Conservation (phyloP, 2,113 vertebrate species). For the Melospiza georgiana region DNA sequence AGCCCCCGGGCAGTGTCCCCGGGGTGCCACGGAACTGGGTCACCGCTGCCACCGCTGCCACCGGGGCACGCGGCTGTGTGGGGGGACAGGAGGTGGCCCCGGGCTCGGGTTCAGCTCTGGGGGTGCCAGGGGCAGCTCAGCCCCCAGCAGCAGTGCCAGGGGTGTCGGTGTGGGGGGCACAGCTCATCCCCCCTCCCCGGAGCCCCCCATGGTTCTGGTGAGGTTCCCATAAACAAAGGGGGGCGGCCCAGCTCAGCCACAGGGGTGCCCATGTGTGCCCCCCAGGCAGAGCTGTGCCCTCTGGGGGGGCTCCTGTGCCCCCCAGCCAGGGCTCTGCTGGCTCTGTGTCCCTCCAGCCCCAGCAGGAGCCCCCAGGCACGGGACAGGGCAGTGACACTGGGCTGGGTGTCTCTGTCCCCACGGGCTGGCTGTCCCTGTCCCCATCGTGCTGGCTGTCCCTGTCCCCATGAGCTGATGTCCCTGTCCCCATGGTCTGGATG, state of each 20-base stretch:
- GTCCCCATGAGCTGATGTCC: neutral
- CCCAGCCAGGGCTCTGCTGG: fast-evolving
- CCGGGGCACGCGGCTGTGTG: conserved; percentile 18
- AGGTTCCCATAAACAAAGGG: neutral
- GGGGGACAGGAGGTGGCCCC: neutral
- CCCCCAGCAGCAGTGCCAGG: fast-evolving
- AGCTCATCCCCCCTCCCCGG: too few relatives aligned
- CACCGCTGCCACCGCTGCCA: neutral
- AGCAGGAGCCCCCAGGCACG: neutral
- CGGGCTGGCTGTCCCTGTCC: neutral
- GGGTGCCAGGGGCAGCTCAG: neutral
- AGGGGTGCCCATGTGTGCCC: fast-evolving
- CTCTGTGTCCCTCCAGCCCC: fast-evolving
- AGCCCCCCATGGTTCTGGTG: neutral
- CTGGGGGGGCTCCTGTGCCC: fast-evolving
- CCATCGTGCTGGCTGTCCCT: neutral
- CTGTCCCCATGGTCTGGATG: too few relatives aligned
- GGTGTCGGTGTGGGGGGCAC: neutral
- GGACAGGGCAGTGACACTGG: neutral
- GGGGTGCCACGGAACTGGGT: conserved; percentile 38
- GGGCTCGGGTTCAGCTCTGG: neutral
- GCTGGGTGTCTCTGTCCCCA: neutral
- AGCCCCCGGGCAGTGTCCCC: neutral
- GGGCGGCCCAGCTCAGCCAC: neutral
- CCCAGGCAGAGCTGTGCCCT: fast-evolving